Evolutionary conservation across 2,797 vertebrate species (phyloP), one percentile per base, ranked within the genome.

Genomic region (Chaetophractus vellerosus): DNA sequence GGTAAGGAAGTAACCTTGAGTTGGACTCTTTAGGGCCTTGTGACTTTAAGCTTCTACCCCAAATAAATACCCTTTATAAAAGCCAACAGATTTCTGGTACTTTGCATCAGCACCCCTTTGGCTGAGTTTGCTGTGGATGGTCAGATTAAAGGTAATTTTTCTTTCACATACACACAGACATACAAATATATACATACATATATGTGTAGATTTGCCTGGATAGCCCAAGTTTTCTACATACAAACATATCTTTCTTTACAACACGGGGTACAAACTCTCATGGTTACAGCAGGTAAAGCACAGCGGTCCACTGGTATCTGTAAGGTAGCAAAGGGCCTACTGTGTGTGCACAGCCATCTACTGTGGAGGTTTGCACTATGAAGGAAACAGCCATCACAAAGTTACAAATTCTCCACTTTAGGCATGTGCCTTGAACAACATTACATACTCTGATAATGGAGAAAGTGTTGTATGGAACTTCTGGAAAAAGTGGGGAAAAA

Each of bases 261-360:
- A 31, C 4, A 5, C 19, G 19, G 63, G 9, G 48, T 10, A 52
- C 23, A 31, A 50, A 45, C 15, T 74, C 41, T n/a, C 36, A 0
- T 0, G 38, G 33, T 33, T 26, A 26, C 21, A 12, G 31, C 4
- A 19, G 33, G 48, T 2, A 18, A 21, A 0, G 12, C 1, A 1
- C 3, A 5, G 76, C 1, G 12, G n/a, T 2, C 28, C 21, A 8
- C 28, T 24, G 26, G 26, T 0, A 10, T 0, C 18, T 28, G 41
- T 5, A 21, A 24, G 23, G 18, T 0, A 33, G 92, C 38, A 28
- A 33, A 31, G n/a, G 55, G 16, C 31, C 28, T 26, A 15, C 57
- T 7, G n/a, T 1, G n/a, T 1, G 21, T 16, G 4, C n/a, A 9
- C 1, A 6, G 52, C n/a, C 28, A 4, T 63, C 79, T 55, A 10